Base-by-base conservation (phyloP, 2,113 vertebrate genomes). In the Oxygymnocypris stewartii region DNA sequence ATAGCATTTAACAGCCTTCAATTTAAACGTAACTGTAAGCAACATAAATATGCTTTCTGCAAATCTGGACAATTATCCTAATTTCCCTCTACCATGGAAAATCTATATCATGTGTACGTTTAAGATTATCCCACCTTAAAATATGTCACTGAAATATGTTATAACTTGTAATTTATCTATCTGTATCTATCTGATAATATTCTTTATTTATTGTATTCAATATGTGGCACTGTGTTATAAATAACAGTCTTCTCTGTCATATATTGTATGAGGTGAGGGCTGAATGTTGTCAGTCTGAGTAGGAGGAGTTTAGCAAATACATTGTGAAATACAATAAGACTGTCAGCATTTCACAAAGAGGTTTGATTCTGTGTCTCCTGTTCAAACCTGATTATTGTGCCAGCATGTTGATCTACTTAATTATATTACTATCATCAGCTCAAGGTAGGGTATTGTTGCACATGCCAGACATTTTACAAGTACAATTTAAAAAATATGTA, bases 351-450 rank as follows among this genome's bases (percentile, higher is more conserved):
- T 23, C 80, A 80, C 57, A 31, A 20, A 20, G 25, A 78, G n/a
- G 69, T 57, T 54, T 28, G n/a, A n/a, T 2, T 54, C 11, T 67
- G 9, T 67, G 16, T 54, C 42, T 69, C 2, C 42, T 49, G 10
- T 31, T 81, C 59, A 63, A 11, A 18, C 14, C 40, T 61, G 76
- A 61, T 8, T 40, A 61, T 61, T 42, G 11, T n/a, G 25, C 4
- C 40, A 82, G 4, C 5, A 69, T 82, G 42, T 51, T 82, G 2
- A 82, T 82, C 80, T 69, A 1, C 69, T 13, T 82, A 12, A 82
- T 82, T 23, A 28, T 65, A 65, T 44, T 82, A 11, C 12, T 51
- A 14, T 69, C 28, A 20, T 65, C 40, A 51, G 61, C 28, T 69
- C 9, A 49, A 82, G 80, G 63, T 82, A 69, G 11, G 61, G 1